phyloP scores from a whole-genome alignment of 2,888 invertebrate species.

The Metellina segmentata region DNA sequence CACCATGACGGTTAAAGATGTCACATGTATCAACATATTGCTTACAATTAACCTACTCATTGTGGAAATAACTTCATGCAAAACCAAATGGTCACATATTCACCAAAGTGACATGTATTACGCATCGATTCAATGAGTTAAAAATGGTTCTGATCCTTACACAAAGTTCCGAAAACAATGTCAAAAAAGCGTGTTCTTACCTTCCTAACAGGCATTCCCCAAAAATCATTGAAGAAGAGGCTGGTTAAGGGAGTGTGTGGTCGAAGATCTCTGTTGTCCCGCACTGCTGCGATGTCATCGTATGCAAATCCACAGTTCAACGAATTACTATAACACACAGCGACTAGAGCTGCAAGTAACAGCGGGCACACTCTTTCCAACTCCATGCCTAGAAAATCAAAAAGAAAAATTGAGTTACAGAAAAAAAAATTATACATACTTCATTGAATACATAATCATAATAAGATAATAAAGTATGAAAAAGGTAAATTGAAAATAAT shows the following conservation, averaged over 20 bases:
- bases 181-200: constrained; percentile 18
- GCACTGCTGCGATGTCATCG: constrained; percentile 97
- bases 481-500: no score
- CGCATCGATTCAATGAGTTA: no score
- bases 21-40: no score
- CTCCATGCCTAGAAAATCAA: constrained; percentile 48
- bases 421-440: not conserved
- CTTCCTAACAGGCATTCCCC: constrained; percentile 98
- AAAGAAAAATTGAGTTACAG: not conserved
- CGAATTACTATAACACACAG: constrained; percentile 89
- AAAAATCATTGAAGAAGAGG: constrained; percentile 97
- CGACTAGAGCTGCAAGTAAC: constrained; percentile 78
- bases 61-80: no score
- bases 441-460: not conserved
- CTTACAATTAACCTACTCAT: no score
- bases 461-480: no score
- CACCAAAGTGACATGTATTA: no score
- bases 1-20: no score
- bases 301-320: constrained; percentile 96
- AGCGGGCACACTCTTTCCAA: constrained; percentile 62
- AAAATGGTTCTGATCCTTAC: no score
- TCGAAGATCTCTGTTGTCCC: constrained; percentile 96
- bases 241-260: constrained; percentile 93
- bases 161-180: no score
- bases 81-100: no score